Evolutionary conservation across 2,888 invertebrate genomes (phyloP).

Genomic region (Rotaria sp.): DNA sequence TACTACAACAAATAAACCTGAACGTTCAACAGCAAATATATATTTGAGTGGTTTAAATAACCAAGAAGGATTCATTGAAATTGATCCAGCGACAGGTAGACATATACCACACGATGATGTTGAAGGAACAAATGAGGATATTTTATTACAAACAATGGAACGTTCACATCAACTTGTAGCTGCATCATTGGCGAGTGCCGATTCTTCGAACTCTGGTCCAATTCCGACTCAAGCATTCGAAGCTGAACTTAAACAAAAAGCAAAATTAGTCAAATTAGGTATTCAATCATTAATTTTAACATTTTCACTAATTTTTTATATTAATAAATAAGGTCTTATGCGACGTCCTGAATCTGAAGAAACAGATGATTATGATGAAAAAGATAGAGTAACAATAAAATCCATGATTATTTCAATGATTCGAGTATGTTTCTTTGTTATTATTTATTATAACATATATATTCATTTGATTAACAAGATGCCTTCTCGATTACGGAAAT

Average conservation of each 20-base stretch:
- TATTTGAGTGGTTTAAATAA: neutral
- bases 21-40: neutral
- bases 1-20: neutral
- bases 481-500: constrained; percentile 32
- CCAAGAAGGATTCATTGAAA: neutral
- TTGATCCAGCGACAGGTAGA: neutral
- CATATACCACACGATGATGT: neutral
- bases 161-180: neutral
- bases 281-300: neutral
- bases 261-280: neutral
- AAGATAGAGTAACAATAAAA: neutral
- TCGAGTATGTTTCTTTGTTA: neutral
- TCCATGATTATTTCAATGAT: neutral
- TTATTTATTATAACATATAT: neutral
- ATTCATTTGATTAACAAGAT: constrained; percentile 26
- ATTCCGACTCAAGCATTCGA: neutral
- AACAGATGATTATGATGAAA: neutral
- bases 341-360: neutral
- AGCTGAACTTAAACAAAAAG: constrained; percentile 10
- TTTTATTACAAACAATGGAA: neutral
- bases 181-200: neutral
- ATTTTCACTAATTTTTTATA: neutral
- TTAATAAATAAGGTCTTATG: neutral
- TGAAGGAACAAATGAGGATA: neutral
- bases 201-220: neutral